A percentile compares a stretch with the other conserved stretches of the same genome.
These are phyloP conservation scores for Gadopsis bispinosus DNA, from an alignment of 2,797 vertebrate species.

Conservation along the genomic window DNA sequence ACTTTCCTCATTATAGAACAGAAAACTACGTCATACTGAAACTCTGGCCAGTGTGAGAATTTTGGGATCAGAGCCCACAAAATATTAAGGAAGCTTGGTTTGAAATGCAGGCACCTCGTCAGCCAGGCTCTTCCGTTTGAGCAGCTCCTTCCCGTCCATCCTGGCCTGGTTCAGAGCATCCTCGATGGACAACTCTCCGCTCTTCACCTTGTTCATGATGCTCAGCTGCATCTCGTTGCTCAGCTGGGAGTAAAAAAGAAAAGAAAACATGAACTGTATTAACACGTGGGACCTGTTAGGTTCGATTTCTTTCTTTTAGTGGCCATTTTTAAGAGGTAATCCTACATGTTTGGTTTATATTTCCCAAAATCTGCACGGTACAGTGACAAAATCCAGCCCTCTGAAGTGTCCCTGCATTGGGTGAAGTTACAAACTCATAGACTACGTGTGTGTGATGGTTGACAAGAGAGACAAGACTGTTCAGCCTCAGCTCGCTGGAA, in stretches of 20 bases:
- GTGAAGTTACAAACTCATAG: not conserved
- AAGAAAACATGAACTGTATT: not conserved
- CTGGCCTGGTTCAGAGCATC: conserved; percentile 83
- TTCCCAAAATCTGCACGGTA: not conserved
- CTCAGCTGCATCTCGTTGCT: conserved; percentile 88
- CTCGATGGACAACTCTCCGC: conserved; percentile 83
- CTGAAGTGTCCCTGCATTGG: not conserved
- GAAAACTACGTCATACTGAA: not conserved
- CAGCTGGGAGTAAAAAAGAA: conserved; percentile 71
- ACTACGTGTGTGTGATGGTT: not conserved
- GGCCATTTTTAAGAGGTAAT: not conserved
- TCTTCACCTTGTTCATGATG: conserved; percentile 87
- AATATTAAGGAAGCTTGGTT: not conserved
- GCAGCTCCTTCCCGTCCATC: conserved; percentile 60
- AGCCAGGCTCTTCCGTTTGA: conserved; percentile 30
- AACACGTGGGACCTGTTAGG: too few relatives aligned
- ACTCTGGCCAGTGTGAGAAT: not conserved
- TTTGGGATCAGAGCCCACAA: not conserved
- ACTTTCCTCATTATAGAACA: not conserved
- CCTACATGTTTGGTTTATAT: not conserved
- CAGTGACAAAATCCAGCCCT: not conserved
- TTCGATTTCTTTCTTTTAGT: not conserved
- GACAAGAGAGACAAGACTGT: not conserved
- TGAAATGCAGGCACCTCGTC: conserved; percentile 50
- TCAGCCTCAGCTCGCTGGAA: not conserved